Conservation (phyloP, 2,113 vertebrate species). For the Chaetodon auriga region DNA sequence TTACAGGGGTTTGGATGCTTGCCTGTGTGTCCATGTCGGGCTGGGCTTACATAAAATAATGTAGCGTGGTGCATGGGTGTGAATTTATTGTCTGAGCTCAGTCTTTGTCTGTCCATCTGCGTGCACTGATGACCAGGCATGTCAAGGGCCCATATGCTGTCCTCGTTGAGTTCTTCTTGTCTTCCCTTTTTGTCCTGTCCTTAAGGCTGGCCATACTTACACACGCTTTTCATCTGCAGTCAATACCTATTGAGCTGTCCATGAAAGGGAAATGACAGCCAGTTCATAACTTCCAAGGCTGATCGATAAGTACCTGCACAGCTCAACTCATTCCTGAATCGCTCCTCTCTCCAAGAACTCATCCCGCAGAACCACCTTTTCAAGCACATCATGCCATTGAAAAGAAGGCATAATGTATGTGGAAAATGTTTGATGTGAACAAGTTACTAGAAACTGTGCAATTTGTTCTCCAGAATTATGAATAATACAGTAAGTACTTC, state of each 20-base stretch:
- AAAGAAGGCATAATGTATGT: conserved; percentile 17
- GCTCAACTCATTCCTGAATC: conserved; percentile 67
- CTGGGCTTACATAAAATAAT: conserved; percentile 34
- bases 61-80: conserved; percentile 46
- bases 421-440: conserved; percentile 8
- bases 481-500: conserved; percentile 34
- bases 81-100: conserved; percentile 71
- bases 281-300: conserved; percentile 84
- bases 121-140: conserved; percentile 49
- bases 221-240: conserved; percentile 81
- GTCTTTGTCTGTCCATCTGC: conserved; percentile 61
- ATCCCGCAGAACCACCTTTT: conserved; percentile 31
- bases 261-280: conserved; percentile 85
- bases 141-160: conserved; percentile 63
- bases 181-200: conserved; percentile 62
- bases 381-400: conserved; percentile 15
- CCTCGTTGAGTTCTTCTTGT: conserved; percentile 53
- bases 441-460: neutral
- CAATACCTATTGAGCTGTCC: conserved; percentile 84
- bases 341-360: conserved; percentile 51
- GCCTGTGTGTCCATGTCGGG: conserved; percentile 18
- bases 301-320: conserved; percentile 82
- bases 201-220: conserved; percentile 75
- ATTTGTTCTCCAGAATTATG: conserved; percentile 18
- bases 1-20: conserved; percentile 39